phyloP scores from a whole-genome alignment of 2,797 vertebrate genomes.

The Rhincodon typus region DNA sequence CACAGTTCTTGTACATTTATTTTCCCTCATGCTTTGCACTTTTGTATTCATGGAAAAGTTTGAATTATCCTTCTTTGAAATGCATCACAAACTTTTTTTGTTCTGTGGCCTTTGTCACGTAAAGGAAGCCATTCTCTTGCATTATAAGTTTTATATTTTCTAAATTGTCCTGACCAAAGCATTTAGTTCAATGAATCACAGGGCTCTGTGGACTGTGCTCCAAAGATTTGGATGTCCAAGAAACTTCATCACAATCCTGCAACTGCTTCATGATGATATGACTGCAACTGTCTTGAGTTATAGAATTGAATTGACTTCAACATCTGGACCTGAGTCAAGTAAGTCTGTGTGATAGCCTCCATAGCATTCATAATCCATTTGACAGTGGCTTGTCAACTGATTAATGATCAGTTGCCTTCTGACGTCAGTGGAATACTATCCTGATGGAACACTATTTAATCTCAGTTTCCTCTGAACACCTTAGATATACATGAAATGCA shows the following conservation, averaged over 20 bases:
- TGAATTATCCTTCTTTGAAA: background rate
- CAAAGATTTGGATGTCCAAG: background rate
- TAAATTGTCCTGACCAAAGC: background rate
- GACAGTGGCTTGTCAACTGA: background rate
- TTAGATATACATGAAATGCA: background rate
- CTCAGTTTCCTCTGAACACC: background rate
- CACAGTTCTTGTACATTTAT: background rate
- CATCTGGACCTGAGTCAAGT: background rate
- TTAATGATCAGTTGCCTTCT: background rate
- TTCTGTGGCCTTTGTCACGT: background rate
- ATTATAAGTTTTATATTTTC: background rate
- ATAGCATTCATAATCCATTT: background rate
- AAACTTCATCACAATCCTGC: too few relatives aligned
- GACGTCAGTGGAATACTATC: background rate
- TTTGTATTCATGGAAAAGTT: background rate
- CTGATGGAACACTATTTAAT: background rate
- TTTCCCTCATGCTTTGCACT: background rate
- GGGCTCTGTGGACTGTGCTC: background rate
- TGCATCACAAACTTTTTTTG: background rate
- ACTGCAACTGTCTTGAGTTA: background rate
- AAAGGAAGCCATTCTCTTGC: background rate
- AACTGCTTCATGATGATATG: too few relatives aligned
- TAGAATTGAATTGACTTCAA: background rate
- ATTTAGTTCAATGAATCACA: background rate
- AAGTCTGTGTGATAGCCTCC: background rate